phyloP scores from a whole-genome alignment of 2,113 vertebrate species.

The Mustela lutreola region DNA sequence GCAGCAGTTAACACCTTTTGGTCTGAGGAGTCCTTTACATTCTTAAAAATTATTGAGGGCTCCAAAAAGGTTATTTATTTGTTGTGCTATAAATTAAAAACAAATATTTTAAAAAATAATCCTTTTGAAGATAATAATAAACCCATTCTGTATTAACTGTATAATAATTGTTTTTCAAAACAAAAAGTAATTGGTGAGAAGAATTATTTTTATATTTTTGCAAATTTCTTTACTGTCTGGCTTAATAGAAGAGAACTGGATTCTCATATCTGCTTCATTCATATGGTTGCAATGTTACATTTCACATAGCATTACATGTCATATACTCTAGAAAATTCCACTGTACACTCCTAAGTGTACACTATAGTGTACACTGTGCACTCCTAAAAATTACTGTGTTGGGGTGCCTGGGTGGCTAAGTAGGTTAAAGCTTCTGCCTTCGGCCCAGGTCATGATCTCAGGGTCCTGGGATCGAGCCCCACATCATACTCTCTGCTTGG shows the following conservation, averaged over 20 bases:
- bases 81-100: constrained; percentile 21
- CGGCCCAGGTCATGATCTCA: too few relatives aligned
- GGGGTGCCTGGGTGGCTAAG: too few relatives aligned
- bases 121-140: constrained; percentile 4
- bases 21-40: constrained; percentile 3
- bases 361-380: neutral
- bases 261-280: neutral
- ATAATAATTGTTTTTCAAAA: neutral
- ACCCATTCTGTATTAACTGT: neutral
- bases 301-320: neutral
- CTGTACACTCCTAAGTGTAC: neutral
- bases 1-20: neutral
- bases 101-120: neutral
- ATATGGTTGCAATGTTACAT: neutral
- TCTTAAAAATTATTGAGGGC: neutral
- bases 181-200: neutral
- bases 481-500: too few relatives aligned
- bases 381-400: neutral
- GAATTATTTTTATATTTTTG: constrained; percentile 26
- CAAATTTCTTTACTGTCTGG: neutral
- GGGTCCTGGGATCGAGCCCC: too few relatives aligned
- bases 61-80: neutral
- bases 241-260: constrained; percentile 21
- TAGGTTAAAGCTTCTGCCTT: too few relatives aligned
- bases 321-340: neutral